These are phyloP conservation scores for Polyploca ridens DNA, from an alignment of 2,888 invertebrate species.

Conservation along the genomic window DNA sequence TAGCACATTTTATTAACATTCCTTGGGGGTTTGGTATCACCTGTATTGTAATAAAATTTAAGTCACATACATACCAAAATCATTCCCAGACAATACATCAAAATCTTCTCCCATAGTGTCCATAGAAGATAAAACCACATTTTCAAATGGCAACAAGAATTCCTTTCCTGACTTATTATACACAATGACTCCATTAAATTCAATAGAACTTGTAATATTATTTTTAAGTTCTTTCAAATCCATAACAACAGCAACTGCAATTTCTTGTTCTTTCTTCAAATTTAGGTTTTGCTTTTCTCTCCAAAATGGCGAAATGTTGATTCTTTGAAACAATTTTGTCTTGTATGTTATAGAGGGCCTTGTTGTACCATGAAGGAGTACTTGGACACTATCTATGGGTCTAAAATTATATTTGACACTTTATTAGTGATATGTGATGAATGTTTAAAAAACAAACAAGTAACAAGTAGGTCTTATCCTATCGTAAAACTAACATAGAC, in stretches of 20 bases:
- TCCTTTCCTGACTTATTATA: constrained; percentile 49
- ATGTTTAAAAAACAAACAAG: no score
- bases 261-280: constrained; percentile 36
- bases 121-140: constrained; percentile 52
- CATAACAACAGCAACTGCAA: constrained; percentile 49
- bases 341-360: constrained; percentile 51
- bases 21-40: no score
- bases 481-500: no score
- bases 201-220: constrained; percentile 46
- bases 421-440: neutral
- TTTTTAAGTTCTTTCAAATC: constrained; percentile 56
- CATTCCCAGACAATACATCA: constrained; percentile 52
- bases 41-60: no score
- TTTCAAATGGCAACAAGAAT: constrained; percentile 57
- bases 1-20: no score
- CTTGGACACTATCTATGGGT: constrained; percentile 51
- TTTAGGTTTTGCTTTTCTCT: constrained; percentile 38
- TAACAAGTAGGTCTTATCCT: no score
- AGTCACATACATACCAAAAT: constrained; percentile 40
- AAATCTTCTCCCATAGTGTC: constrained; percentile 57
- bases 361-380: constrained; percentile 50
- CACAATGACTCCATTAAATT: constrained; percentile 56
- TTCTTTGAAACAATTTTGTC: constrained; percentile 59
- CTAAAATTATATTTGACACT: constrained; percentile 49
- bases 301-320: constrained; percentile 52